These are phyloP conservation scores for Condylostylus longicornis DNA, from an alignment of 1,140 invertebrate species.

Conservation along the genomic window DNA sequence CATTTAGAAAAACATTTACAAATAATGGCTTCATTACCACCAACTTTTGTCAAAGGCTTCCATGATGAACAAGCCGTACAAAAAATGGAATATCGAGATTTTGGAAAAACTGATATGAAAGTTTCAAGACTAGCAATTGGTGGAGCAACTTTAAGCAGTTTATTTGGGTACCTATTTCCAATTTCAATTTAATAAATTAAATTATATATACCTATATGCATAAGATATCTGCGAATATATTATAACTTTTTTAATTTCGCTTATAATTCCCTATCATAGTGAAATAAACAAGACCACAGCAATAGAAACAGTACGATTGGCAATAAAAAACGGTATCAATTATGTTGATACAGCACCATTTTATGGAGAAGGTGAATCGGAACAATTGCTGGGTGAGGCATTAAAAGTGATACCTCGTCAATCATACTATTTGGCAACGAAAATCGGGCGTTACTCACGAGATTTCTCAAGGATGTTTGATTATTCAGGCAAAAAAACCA, in stretches of 20 bases:
- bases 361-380: slow-evolving; percentile 77
- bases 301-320: slow-evolving; percentile 49
- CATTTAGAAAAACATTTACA: no score
- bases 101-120: slow-evolving; percentile 39
- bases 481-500: slow-evolving; percentile 61
- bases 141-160: slow-evolving; percentile 37
- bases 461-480: slow-evolving; percentile 69
- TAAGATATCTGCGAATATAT: no score
- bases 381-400: slow-evolving; percentile 68
- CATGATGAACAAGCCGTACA: slow-evolving; percentile 39
- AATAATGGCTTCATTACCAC: slow-evolving; percentile 27
- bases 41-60: slow-evolving; percentile 41
- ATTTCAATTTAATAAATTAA: no score
- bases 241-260: no score
- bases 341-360: slow-evolving; percentile 83
- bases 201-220: no score
- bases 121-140: slow-evolving; percentile 42
- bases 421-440: slow-evolving; percentile 84
- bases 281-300: slow-evolving; percentile 41
- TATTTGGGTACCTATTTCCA: slow-evolving; percentile 42
- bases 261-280: no score
- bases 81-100: slow-evolving; percentile 39
- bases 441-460: slow-evolving; percentile 70
- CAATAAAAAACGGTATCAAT: slow-evolving; percentile 68
- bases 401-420: slow-evolving; percentile 60